Evolutionary conservation across 2,113 vertebrate species (phyloP).

Genomic region (Abramis brama): DNA sequence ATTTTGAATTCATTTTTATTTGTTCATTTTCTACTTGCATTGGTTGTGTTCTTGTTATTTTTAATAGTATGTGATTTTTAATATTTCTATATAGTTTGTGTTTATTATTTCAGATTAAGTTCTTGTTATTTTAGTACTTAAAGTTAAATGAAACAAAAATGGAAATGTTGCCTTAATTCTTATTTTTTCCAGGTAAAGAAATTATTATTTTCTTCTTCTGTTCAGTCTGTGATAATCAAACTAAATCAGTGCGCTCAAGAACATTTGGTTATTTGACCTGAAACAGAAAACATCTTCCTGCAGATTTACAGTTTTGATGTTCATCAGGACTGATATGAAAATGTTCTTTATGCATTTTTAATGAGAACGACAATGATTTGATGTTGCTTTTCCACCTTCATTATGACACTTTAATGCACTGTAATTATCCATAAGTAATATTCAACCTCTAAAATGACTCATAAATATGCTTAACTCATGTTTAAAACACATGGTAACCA

Average conservation of each 20-base stretch:
- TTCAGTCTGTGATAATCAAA: no score
- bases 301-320: neutral
- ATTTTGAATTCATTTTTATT: no score
- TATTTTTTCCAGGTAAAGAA: no score
- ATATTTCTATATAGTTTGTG: no score
- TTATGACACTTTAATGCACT: slow-evolving; percentile 30
- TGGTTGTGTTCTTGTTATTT: no score
- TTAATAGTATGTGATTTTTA: no score
- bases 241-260: neutral
- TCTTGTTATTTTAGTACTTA: no score
- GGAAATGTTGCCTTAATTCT: no score
- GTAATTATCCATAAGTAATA: slow-evolving; percentile 51
- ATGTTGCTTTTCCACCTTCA: slow-evolving; percentile 17
- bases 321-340: neutral
- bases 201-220: no score
- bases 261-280: neutral
- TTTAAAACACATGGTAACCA: slow-evolving; percentile 76
- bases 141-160: no score
- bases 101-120: no score
- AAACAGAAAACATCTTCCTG: neutral
- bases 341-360: slow-evolving; percentile 9
- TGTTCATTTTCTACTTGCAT: no score
- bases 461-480: slow-evolving; percentile 79
- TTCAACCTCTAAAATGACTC: slow-evolving; percentile 71
- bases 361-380: slow-evolving; percentile 1